phyloP scores from a whole-genome alignment of 2,797 vertebrate genomes.

The Fringilla coelebs region DNA sequence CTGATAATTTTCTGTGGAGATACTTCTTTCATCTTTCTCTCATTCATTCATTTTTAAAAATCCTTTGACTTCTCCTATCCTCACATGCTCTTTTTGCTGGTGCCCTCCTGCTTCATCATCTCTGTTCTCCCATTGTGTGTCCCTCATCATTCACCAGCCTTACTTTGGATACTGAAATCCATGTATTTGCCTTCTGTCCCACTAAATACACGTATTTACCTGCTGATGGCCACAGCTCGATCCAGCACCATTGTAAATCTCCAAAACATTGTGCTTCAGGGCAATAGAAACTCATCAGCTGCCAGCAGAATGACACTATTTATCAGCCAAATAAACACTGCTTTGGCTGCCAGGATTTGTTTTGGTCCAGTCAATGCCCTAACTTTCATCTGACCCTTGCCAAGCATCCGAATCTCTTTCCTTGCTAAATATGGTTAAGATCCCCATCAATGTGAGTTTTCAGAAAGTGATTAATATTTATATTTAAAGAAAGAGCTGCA shows the following conservation, averaged over 20 bases:
- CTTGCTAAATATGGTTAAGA: neutral
- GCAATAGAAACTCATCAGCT: neutral
- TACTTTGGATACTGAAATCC: neutral
- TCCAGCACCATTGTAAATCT: neutral
- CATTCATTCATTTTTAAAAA: neutral
- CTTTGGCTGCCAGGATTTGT: neutral
- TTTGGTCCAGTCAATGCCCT: neutral
- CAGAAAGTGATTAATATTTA: slow-evolving; percentile 21
- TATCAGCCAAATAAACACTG: neutral
- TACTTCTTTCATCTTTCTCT: neutral
- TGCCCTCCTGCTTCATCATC: neutral
- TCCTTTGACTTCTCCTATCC: neutral
- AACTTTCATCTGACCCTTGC: neutral
- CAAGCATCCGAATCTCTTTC: neutral
- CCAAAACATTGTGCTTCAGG: neutral
- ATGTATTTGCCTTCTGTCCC: neutral
- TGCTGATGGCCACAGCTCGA: neutral
- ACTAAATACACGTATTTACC: neutral
- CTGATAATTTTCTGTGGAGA: neutral
- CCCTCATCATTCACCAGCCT: neutral
- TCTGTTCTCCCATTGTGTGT: neutral
- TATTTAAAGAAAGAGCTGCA: neutral
- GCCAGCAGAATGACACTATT: neutral
- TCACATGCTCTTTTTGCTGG: neutral
- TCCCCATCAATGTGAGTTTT: neutral